These are phyloP conservation scores for Eulemur rubriventer DNA, from an alignment of 2,797 vertebrate genomes.

Conservation along the genomic window DNA sequence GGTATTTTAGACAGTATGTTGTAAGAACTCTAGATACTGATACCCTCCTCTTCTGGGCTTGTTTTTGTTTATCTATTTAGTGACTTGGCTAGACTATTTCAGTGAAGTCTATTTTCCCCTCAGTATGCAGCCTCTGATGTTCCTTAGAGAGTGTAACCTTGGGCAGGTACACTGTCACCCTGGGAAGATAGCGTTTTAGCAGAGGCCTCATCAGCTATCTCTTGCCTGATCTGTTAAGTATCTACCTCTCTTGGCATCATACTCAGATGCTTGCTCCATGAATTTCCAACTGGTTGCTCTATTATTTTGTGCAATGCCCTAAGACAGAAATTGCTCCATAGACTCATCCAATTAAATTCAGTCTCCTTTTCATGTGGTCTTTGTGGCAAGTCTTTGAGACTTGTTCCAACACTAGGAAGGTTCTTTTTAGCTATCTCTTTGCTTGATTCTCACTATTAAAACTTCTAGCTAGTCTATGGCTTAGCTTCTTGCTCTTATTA, in stretches of 20 bases:
- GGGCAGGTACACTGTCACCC: neutral
- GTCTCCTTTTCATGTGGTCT: neutral
- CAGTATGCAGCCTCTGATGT: neutral
- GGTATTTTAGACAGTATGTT: neutral
- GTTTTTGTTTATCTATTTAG: slow-evolving; percentile 9
- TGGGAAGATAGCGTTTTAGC: neutral
- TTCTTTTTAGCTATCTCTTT: neutral
- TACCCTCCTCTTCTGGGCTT: neutral
- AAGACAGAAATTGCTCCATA: neutral
- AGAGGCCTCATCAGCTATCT: neutral
- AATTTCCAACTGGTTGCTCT: neutral
- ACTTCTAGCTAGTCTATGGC: neutral
- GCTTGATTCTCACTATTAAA: slow-evolving; percentile 5
- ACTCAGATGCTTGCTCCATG: neutral
- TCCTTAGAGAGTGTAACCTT: neutral
- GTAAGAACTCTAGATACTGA: neutral
- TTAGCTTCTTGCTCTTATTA: slow-evolving; percentile 15
- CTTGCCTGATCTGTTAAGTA: slow-evolving; percentile 8
- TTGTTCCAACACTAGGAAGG: neutral
- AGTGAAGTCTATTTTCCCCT: neutral
- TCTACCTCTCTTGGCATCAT: neutral
- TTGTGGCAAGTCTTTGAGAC: neutral
- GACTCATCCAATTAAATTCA: slow-evolving; percentile 24
- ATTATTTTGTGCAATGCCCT: neutral
- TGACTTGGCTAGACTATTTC: neutral